Base-by-base conservation (phyloP, 2,113 vertebrate species). In the Xyrauchen texanus region DNA sequence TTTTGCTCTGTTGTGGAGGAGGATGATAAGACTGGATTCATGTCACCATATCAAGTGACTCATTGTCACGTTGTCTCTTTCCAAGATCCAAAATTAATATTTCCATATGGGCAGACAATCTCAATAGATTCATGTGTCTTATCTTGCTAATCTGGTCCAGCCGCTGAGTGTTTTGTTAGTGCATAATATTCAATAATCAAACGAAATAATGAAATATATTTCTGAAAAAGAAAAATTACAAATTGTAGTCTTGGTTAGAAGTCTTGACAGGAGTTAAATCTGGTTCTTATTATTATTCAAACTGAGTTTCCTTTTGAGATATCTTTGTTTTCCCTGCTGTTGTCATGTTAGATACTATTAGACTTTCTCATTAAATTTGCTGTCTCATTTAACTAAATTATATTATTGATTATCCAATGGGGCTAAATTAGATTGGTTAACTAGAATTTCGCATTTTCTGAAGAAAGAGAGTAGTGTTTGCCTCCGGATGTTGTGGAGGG, bases 1-100 rank as follows among this genome's bases (percentile, higher is more conserved):
- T 72, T 72, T 72, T 42, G 1, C 6, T 8, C 44, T 72, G 44
- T 72, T 60, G n/a, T 72, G 70, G 44, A 42, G 70, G 44, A 42
- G 44, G 2, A 46, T 47, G 44, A 72, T 60, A 61, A 72, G 55
- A 9, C 4, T 2, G 15, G n/a, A 72, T 45, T 72, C 55, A 16
- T 72, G 55, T 61, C 44, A 47, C 55, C 70, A 12, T 61, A 57
- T 71, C 34, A 6, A 11, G 51, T 45, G 15, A 53, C 11, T 69
- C 16, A 55, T 58, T 72, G 58, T 7, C 7, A 60, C 4, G 68
- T 46, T 2, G 6, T 68, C n/a, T 68, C 45, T 7, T 68, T n/a
- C 15, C 51, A 12, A 12, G 8, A 16, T 49, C 2, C 21, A 8
- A 67, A 77, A 67, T 11, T 0, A 16, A 63, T 52, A 68, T 68